Evolutionary conservation across 1,140 invertebrate species (phyloP).

Genomic region (Microplitis mediator): DNA sequence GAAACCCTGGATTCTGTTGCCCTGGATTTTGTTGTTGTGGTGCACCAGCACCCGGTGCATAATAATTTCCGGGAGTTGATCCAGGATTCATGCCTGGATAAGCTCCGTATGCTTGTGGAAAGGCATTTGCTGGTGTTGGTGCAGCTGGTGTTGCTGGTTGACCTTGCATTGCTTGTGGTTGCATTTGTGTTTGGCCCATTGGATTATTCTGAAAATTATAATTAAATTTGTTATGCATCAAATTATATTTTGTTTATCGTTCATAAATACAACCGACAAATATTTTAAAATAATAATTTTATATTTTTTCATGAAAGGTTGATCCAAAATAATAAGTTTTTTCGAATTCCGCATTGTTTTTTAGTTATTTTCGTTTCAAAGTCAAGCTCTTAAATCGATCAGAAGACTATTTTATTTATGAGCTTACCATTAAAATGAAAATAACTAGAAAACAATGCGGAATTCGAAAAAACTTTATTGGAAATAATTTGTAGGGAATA

Average conservation of each 20-base stretch:
- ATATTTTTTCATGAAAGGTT: too few relatives aligned
- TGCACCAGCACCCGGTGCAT: slow-evolving; percentile 47
- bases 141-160: slow-evolving; percentile 47
- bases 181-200: slow-evolving; percentile 56
- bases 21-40: slow-evolving; percentile 48
- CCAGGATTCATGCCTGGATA: slow-evolving; percentile 58
- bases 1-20: slow-evolving; percentile 58
- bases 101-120: slow-evolving; percentile 56
- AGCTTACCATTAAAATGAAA: too few relatives aligned
- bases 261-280: too few relatives aligned
- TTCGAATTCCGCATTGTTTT: too few relatives aligned
- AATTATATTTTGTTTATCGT: neutral
- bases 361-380: too few relatives aligned
- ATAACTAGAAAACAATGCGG: too few relatives aligned
- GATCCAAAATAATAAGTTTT: too few relatives aligned
- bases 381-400: too few relatives aligned
- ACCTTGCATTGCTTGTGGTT: slow-evolving; percentile 45
- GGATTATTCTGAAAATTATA: slow-evolving; percentile 46
- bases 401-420: too few relatives aligned
- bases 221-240: neutral
- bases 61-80: slow-evolving; percentile 51
- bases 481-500: too few relatives aligned
- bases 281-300: too few relatives aligned
- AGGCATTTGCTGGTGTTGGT: slow-evolving; percentile 46
- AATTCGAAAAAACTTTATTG: too few relatives aligned